phyloP scores from a whole-genome alignment of 2,888 invertebrate species.

The Monoplex corrugatus region DNA sequence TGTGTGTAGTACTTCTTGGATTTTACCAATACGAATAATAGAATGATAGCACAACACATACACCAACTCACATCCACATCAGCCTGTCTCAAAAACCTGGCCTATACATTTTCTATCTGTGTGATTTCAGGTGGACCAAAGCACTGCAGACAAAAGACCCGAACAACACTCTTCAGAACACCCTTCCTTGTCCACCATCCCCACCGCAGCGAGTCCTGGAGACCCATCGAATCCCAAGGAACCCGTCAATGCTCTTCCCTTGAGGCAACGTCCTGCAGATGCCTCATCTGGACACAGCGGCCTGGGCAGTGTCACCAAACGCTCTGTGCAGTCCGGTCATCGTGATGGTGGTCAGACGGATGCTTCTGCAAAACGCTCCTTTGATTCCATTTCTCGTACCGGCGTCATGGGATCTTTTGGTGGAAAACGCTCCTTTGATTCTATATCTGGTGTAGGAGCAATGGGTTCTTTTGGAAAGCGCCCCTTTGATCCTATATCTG shows the following conservation, averaged over 20 bases:
- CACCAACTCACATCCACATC: no score
- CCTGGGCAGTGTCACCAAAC: not conserved
- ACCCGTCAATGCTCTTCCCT: not conserved
- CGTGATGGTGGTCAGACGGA: no score
- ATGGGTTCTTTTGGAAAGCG: constrained; percentile 12
- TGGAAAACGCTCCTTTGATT: constrained; percentile 1
- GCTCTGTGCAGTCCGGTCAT: no score
- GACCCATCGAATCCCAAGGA: not conserved
- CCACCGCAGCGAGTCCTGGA: not conserved
- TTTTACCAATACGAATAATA: no score
- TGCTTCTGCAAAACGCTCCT: constrained; percentile 39
- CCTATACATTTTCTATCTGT: no score
- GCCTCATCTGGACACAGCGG: not conserved
- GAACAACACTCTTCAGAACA: no score
- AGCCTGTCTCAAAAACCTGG: no score
- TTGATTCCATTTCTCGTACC: constrained; percentile 26
- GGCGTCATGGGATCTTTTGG: not conserved
- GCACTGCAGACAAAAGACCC: not conserved
- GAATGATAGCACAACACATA: no score
- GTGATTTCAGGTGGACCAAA: not conserved
- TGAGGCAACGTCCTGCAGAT: not conserved
- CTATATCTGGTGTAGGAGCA: not conserved
- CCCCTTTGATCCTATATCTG: constrained; percentile 40
- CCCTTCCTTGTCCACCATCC: no score
- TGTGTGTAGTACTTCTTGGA: no score